Evolutionary conservation across 2,797 vertebrate genomes (phyloP).

Genomic region (Graptemys geographica): DNA sequence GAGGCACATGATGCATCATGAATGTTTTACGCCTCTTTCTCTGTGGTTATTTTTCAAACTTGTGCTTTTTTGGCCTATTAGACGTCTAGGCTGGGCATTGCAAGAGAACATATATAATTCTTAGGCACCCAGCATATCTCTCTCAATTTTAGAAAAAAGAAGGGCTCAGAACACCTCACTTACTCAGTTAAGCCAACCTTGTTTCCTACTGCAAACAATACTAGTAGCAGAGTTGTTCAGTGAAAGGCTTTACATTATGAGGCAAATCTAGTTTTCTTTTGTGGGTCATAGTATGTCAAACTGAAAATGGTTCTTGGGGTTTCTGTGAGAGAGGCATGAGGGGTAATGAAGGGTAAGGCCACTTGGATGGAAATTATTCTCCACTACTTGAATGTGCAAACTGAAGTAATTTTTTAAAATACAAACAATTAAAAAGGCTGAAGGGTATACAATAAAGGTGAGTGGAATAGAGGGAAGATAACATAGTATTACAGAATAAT

Average conservation of each 20-base stretch:
- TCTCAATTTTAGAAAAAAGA: background rate
- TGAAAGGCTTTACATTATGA: background rate
- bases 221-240: background rate
- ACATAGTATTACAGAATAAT: background rate
- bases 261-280: background rate
- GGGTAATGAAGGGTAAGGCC: background rate
- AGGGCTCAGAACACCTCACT: background rate
- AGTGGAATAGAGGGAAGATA: background rate
- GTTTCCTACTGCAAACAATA: background rate
- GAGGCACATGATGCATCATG: background rate
- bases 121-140: background rate
- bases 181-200: background rate
- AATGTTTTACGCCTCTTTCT: background rate
- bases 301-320: background rate
- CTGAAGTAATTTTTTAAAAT: background rate
- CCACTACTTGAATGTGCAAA: background rate
- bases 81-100: background rate
- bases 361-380: constrained; percentile 11
- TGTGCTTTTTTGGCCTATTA: background rate
- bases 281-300: background rate
- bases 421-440: background rate
- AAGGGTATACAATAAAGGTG: background rate
- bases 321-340: background rate
- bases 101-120: background rate
- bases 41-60: background rate